Evolutionary conservation across 2,113 vertebrate genomes (phyloP), one percentile per base, ranked within the genome.

Genomic region (Rhizomys pruinosus): DNA sequence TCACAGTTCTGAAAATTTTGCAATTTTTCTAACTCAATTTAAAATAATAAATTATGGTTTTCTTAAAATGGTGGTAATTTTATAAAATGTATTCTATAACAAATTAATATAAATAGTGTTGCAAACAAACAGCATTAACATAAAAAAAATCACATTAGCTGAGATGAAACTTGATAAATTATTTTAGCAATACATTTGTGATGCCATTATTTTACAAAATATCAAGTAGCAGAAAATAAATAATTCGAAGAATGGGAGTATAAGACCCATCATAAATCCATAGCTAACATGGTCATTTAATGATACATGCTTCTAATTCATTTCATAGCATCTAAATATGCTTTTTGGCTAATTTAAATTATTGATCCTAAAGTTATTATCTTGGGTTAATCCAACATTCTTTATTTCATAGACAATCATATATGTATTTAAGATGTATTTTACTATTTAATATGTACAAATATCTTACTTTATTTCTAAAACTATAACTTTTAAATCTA

Each of bases 321-420:
- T 78, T n/a, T 55, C 19, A 42, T 25, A 8, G 16, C 2, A 59
- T 73, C 52, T 61, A 91, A 81, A 79, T 80, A 68, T 55, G 34
- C 19, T 78, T 89, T 52, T 86, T 76, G n/a, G 32, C n/a, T 89
- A 42, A 80, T 44, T 96, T 90, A 47, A 89, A 95, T 69, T 91
- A 55, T 73, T 84, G 84, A 72, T 71, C 27, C 22, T 85, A 63
- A 88, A 92, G 82, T 61, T 69, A 39, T 73, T 68, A 91, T 55
- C 55, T 84, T 94, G 29, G 63, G 87, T 77, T 84, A 80, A 93
- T 74, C 42, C 61, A 86, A 89, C 76, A 79, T 5, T 86, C 15
- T 85, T 91, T 22, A 72, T 94, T 84, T 94, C 25, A 86, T 86
- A 93, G 11, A 77, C 4, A 89, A 29, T 1, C 7, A 74, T 77